Evolutionary conservation across 2,797 vertebrate genomes (phyloP).

Genomic region (Protosalanx chinensis): DNA sequence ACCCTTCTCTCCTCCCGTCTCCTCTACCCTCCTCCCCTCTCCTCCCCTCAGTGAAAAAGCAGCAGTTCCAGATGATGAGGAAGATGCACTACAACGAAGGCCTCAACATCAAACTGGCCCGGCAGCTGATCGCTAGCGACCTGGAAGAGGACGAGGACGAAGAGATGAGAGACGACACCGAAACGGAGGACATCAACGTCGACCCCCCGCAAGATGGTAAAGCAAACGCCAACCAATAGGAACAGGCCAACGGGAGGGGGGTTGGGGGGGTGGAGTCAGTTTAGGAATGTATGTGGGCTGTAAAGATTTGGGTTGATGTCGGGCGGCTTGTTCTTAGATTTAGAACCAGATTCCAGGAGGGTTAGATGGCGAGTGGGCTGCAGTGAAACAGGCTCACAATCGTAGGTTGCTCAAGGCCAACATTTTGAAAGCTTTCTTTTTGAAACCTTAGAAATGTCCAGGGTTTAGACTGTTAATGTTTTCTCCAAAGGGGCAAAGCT

Average conservation of each 20-base stretch:
- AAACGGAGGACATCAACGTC: constrained; percentile 80
- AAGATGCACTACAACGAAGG: constrained; percentile 98
- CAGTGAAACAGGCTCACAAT: background rate
- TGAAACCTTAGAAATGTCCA: background rate
- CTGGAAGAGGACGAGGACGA: constrained; percentile 77
- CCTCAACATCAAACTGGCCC: constrained; percentile 93
- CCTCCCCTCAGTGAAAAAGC: constrained; percentile 82
- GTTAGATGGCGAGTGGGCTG: background rate
- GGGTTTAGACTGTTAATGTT: background rate
- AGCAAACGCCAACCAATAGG: background rate
- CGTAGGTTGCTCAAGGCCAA: background rate
- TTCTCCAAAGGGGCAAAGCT: background rate
- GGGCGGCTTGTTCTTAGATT: too few species aligned
- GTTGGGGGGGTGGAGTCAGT: too few species aligned
- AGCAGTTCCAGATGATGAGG: constrained; percentile 95
- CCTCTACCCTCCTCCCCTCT: background rate
- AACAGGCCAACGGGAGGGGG: too few species aligned
- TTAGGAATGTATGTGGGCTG: too few species aligned
- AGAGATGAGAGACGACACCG: constrained; percentile 84
- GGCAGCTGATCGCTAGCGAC: constrained; percentile 93
- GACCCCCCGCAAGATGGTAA: constrained; percentile 79
- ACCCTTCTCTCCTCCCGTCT: background rate
- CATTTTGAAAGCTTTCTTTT: background rate
- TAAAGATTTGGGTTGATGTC: background rate
- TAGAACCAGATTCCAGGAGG: background rate